phyloP scores from a whole-genome alignment of 2,113 vertebrate genomes.

The Oncorhynchus kisutch region DNA sequence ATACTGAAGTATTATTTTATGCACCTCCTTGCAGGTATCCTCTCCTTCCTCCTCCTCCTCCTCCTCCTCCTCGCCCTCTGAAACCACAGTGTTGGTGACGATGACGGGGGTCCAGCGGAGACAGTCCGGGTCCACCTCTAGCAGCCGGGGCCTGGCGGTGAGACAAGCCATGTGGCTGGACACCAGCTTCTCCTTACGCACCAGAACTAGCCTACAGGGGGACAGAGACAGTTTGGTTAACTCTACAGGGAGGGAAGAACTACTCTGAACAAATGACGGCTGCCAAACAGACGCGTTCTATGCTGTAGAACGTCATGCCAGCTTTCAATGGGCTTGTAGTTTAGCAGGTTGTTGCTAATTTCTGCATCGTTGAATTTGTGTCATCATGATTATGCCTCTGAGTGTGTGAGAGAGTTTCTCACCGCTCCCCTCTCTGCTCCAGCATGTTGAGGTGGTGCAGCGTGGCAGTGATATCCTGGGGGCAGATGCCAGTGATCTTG shows the following conservation, averaged over 20 bases:
- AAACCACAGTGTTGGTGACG: constrained; percentile 93
- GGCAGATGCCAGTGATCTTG: constrained; percentile 96
- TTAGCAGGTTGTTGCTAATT: too few relatives aligned
- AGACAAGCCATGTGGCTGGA: constrained; percentile 87
- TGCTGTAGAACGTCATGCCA: too few relatives aligned
- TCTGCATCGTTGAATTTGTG: too few relatives aligned
- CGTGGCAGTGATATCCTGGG: constrained; percentile 96
- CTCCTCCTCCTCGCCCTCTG: constrained; percentile 88
- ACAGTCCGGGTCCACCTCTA: constrained; percentile 94
- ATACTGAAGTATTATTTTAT: neutral
- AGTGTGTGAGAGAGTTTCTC: constrained; percentile 28
- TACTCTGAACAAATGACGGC: neutral
- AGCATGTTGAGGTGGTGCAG: constrained; percentile 94
- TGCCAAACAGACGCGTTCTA: too few relatives aligned
- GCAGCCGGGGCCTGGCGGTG: constrained; percentile 81
- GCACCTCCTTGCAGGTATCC: constrained; percentile 67
- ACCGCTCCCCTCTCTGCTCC: constrained; percentile 91
- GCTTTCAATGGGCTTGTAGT: too few relatives aligned
- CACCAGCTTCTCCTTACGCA: constrained; percentile 92
- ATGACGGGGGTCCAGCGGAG: constrained; percentile 97
- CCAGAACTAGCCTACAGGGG: constrained; percentile 82
- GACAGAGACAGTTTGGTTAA: constrained; percentile 5
- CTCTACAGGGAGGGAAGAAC: neutral
- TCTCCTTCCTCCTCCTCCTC: constrained; percentile 78
- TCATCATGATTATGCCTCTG: too few relatives aligned